Percentiles rank a stretch among this genome's conserved stretches.
Conservation (phyloP, 2,113 vertebrate genomes). For the Oncorhynchus gorbuscha region DNA sequence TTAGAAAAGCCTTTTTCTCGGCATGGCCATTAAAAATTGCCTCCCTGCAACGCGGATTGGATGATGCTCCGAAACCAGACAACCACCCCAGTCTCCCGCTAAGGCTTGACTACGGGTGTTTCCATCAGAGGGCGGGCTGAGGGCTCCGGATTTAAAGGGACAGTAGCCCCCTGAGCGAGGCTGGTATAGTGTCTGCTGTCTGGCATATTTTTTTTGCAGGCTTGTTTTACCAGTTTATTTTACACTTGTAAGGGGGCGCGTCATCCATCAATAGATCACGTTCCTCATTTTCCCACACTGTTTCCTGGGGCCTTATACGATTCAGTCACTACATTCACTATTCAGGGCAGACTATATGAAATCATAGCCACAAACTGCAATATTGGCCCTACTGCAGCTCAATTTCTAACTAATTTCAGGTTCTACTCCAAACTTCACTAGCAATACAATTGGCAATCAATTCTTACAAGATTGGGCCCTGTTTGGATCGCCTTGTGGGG, state of each 20-base stretch:
- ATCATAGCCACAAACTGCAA: no score
- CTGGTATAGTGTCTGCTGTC: slow-evolving; percentile 15
- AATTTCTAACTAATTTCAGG: no score
- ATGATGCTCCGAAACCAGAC: slow-evolving; percentile 36
- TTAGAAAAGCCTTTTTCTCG: slow-evolving; percentile 12
- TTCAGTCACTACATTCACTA: neutral
- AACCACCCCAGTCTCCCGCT: slow-evolving; percentile 12
- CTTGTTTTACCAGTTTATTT: slow-evolving; percentile 44
- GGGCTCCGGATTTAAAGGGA: slow-evolving; percentile 73
- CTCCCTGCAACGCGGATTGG: slow-evolving; percentile 17
- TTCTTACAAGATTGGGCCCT: no score
- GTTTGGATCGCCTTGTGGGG: neutral
- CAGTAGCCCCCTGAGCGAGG: slow-evolving; percentile 49
- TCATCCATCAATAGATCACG: slow-evolving; percentile 50
- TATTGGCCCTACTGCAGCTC: no score
- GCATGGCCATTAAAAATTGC: neutral
- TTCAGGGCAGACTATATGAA: no score
- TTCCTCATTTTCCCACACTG: slow-evolving; percentile 1
- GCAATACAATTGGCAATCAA: neutral
- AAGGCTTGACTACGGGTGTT: slow-evolving; percentile 12
- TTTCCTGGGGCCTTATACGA: neutral
- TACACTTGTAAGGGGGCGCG: slow-evolving; percentile 27
- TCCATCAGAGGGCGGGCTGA: slow-evolving; percentile 20
- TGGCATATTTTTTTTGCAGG: slow-evolving; percentile 10
- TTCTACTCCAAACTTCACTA: neutral